phyloP scores from a whole-genome alignment of 2,888 invertebrate species.

The Poecilobothrus nobilitatus region DNA sequence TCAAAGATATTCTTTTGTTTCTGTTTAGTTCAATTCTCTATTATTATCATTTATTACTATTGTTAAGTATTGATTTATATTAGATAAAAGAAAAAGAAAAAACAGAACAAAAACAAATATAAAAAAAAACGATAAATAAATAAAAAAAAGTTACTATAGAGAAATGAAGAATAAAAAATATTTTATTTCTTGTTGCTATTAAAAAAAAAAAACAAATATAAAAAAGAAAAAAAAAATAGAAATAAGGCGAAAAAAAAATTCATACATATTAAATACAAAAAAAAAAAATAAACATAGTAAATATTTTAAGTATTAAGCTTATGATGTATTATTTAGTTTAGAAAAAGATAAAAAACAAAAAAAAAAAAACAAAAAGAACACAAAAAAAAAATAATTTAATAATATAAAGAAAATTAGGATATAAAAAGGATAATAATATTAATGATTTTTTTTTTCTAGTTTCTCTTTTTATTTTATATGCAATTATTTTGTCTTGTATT shows the following conservation, averaged over 20 bases:
- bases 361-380: background rate
- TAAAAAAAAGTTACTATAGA: background rate
- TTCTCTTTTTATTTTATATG: background rate
- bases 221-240: background rate
- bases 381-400: background rate
- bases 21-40: background rate
- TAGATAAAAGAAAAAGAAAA: background rate
- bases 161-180: background rate
- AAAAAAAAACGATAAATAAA: background rate
- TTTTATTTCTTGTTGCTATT: constrained; percentile 6
- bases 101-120: background rate
- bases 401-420: background rate
- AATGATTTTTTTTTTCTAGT: background rate
- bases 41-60: background rate
- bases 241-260: background rate
- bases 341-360: too few species aligned
- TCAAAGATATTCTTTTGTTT: background rate
- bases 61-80: background rate
- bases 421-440: constrained; percentile 1
- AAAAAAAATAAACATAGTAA: background rate
- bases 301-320: background rate
- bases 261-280: too few species aligned
- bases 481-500: too few species aligned
- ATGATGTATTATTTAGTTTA: background rate
- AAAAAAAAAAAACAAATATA: background rate